phyloP scores from a whole-genome alignment of 2,113 vertebrate species.

The Bubalus kerabau region DNA sequence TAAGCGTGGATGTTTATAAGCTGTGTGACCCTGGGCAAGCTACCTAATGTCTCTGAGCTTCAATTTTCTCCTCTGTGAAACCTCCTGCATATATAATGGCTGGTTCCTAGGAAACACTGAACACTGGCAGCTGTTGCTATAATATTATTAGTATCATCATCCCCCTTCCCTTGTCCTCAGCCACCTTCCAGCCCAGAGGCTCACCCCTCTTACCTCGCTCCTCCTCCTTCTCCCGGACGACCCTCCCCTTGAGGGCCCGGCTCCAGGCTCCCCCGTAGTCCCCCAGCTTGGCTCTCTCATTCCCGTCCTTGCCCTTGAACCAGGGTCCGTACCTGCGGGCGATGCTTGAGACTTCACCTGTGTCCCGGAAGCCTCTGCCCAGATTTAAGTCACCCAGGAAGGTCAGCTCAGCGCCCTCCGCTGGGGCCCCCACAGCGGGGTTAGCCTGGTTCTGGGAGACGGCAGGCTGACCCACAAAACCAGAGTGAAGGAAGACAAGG shows the following conservation, averaged over 20 bases:
- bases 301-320: slow-evolving; percentile 83
- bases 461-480: slow-evolving; percentile 83
- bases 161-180: background rate
- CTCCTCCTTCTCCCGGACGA: slow-evolving; percentile 87
- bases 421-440: slow-evolving; percentile 54
- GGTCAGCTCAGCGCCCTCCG: slow-evolving; percentile 71
- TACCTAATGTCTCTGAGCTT: background rate
- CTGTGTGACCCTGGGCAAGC: background rate
- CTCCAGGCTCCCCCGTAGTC: slow-evolving; percentile 85
- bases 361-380: slow-evolving; percentile 83
- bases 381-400: slow-evolving; percentile 79
- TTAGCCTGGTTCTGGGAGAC: slow-evolving; percentile 62
- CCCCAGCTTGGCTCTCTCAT: slow-evolving; percentile 71
- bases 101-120: background rate
- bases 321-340: slow-evolving; percentile 84
- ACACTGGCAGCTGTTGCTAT: too few species aligned
- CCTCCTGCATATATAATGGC: too few species aligned
- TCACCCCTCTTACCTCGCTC: slow-evolving; percentile 85
- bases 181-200: background rate
- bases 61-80: background rate
- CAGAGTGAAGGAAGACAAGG: slow-evolving; percentile 91
- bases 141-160: accelerated
- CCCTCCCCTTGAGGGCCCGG: slow-evolving; percentile 84
- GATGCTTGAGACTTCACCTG: slow-evolving; percentile 29
- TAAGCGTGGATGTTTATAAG: background rate